Base-by-base conservation (phyloP, 2,888 invertebrate genomes). In the Diloba caeruleocephala region DNA sequence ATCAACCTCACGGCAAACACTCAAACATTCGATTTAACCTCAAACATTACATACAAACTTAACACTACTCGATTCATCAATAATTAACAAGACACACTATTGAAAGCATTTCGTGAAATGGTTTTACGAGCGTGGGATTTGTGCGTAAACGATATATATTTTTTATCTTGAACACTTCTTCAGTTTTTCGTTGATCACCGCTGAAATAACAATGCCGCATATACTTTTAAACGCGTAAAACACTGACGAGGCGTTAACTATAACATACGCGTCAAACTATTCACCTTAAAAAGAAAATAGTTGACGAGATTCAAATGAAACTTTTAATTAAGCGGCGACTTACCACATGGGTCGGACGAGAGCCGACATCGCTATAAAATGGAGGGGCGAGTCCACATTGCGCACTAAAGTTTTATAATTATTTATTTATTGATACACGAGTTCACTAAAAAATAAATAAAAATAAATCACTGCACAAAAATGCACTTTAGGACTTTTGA, bases 71-170 rank as follows among this genome's bases (percentile, higher is more conserved):
- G 21, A 71, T 58, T 74, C 71, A 71, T 70, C 59, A 68, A 71
- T 70, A 72, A 61, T 71, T 62, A 71, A 65, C 54, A 66, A 63
- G 61, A 72, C 66, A 76, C 62, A 80, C 76, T 78, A 87, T n/a
- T 89, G 92, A 93, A 93, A 93, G 92, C 92, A 90, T 91, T 87
- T 90, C 85, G 93, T 93, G 93, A 93, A 93, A 93, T 93, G 93
- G 93, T 93, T 93, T 93, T 93, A 90, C 87, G 85, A 89, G 88
- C 90, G 92, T 93, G 93, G 93, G 93, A 90, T 88, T 92, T 93
- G 91, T 92, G 92, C 93, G 88, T 86, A 79, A 85, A 88, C 87
- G 84, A 78, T 79, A 79, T 68, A 74, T 75, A 65, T 62, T 74
- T 76, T 75, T 71, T 69, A 68, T 85, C 85, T 86, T 85, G 81